A percentile compares a stretch with the other conserved stretches of the same genome.
phyloP scores from a whole-genome alignment of 2,888 invertebrate species.

The Strigamia transsilvanica region DNA sequence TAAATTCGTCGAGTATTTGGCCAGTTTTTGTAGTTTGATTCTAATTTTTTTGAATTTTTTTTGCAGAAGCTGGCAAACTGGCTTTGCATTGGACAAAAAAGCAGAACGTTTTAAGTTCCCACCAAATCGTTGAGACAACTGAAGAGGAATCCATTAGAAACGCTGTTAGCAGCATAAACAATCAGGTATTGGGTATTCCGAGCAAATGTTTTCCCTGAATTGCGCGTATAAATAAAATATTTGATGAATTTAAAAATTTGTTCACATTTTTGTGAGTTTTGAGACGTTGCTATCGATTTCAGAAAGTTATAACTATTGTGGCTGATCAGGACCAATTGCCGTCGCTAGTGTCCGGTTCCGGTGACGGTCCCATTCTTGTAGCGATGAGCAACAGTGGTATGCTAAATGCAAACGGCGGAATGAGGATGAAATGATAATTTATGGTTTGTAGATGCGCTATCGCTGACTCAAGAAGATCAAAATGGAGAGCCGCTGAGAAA shows the following conservation, averaged over 20 bases:
- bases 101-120: constrained; percentile 56
- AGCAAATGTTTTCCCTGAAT: neutral
- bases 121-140: constrained; percentile 35
- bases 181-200: constrained; percentile 50
- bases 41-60: constrained; percentile 50
- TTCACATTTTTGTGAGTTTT: neutral
- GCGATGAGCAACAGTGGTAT: constrained; percentile 53
- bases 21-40: neutral
- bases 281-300: neutral
- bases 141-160: constrained; percentile 52
- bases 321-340: constrained; percentile 55
- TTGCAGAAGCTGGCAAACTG: constrained; percentile 65
- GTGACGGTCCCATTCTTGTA: constrained; percentile 53
- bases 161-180: constrained; percentile 53
- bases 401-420: neutral
- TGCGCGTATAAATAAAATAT: too few species aligned
- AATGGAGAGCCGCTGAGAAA: constrained; percentile 46
- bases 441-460: constrained; percentile 26
- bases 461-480: constrained; percentile 42
- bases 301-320: constrained; percentile 56
- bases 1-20: constrained; percentile 55
- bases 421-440: neutral
- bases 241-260: neutral
- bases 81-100: constrained; percentile 64
- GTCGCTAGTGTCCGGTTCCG: constrained; percentile 52